A percentile compares a stretch with the other conserved stretches of the same genome.
Evolutionary conservation across 2,888 invertebrate genomes (phyloP).

Genomic region (Eupithecia centaureata): DNA sequence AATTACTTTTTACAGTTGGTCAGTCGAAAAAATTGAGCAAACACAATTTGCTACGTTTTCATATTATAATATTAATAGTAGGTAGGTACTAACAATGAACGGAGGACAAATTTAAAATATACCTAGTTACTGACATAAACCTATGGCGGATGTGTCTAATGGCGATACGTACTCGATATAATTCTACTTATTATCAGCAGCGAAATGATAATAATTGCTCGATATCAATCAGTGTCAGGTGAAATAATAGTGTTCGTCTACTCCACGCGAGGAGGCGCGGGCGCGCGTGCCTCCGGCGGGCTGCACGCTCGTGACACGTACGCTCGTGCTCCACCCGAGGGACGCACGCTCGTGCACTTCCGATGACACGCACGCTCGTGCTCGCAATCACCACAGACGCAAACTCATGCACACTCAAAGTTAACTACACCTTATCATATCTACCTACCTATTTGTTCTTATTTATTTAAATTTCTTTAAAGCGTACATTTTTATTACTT

Average conservation of each 20-base stretch:
- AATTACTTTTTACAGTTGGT: conserved; percentile 77
- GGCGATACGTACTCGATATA: conserved; percentile 4
- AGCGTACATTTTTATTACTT: conserved; percentile 83
- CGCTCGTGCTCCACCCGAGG: too few species aligned
- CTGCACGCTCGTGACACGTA: neutral
- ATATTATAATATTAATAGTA: conserved; percentile 57
- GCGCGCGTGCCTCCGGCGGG: neutral
- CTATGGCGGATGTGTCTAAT: conserved; percentile 63
- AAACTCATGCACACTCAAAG: conserved; percentile 68
- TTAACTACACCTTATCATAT: conserved; percentile 75
- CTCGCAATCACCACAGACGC: conserved; percentile 28
- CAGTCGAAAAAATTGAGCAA: conserved; percentile 83
- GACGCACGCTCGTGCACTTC: neutral
- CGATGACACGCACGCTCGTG: conserved; percentile 16
- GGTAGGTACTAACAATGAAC: conserved; percentile 48
- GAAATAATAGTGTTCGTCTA: neutral
- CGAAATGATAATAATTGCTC: conserved; percentile 62
- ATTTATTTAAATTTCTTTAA: conserved; percentile 82
- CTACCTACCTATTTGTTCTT: conserved; percentile 80
- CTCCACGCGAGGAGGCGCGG: neutral
- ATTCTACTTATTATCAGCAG: conserved; percentile 52
- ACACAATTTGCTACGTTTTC: conserved; percentile 48
- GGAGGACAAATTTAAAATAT: conserved; percentile 70
- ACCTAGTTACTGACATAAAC: conserved; percentile 65
- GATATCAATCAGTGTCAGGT: conserved; percentile 2